Evolutionary conservation across 2,888 invertebrate species (phyloP), one percentile per base, ranked within the genome.

Genomic region (Plagodis pulveraria): DNA sequence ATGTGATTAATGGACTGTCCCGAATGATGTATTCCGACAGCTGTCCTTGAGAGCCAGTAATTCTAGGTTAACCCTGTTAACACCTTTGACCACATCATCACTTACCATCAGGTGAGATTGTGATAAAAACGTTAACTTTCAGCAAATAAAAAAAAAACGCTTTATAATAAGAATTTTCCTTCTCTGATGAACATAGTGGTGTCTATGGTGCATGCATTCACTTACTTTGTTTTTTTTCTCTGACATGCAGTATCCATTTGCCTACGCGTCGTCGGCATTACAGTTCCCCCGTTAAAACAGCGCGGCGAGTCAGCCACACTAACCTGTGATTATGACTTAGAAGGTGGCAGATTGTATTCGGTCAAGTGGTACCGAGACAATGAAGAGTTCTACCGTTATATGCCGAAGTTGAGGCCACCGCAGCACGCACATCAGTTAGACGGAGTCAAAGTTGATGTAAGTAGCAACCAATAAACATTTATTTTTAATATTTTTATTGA

Each of bases 321-420:
- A 40, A 90, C 86, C 9, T 95, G 95, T 73, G 92, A 94, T 66
- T 95, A 94, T 73, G 94, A 94, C 68, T 80, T 95, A 66, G 94
- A 94, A 60, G 94, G 94, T 0, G 94, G 94, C 10, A 92, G 93
- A 44, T 83, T 95, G 48, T 95, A 95, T 80, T 94, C 95, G 11
- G 95, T 95, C 50, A 95, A 95, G 78, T 95, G 95, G 94, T 95
- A 95, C 83, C 89, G 94, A 50, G 95, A 95, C 63, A 94, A 93
- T 71, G 93, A 94, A 72, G 95, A 95, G 80, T 95, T 95, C 81
- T 95, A 94, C 84, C 90, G 95, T 62, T 95, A 93, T 73, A 94
- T 95, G 83, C 95, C 95, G 5, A 89, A 92, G 47, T 85, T 95
- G 69, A 88, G 93, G 67, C 95, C 95, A 0, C 93, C 94, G 46